Evolutionary conservation across 2,888 invertebrate species (phyloP), one percentile per base, ranked within the genome.

Genomic region (Polydrusus pterygomalis): DNA sequence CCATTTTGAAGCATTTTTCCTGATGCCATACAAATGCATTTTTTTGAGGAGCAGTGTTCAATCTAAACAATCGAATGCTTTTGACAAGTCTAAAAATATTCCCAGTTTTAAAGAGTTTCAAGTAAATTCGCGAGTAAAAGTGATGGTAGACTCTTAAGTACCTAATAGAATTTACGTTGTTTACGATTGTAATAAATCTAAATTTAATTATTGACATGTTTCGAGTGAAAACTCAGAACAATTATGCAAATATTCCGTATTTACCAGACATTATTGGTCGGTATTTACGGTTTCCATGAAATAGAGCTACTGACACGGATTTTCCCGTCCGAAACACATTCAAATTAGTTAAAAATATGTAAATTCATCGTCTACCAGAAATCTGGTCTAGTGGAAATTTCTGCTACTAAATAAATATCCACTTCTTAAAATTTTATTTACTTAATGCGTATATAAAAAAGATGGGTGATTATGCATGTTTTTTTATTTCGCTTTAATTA

Each of bases 231-330:
- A 43, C 10, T 58, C n/a, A 10, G 9, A 17, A n/a, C 9, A 54
- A 25, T 25, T 13, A 30, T n/a, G 25, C 25, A 30, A 58, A 58
- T 58, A 38, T 15, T 38, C 58, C n/a, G 58, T 58, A 58, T 58
- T 58, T 58, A 58, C 58, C 58, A 58, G 11, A 58, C 58, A 58
- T 58, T 38, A 58, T 58, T 5, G 58, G 58, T 58, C 15, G 25
- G n/a, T 34, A 10, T 38, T 58, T 58, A 38, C n/a, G 9, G 30
- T 17, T 58, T 11, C 38, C 17, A 10, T 38, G 58, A 58, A 58
- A 34, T n/a, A 38, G 38, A 38, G 17, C 34, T 38, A 17, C 58
- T 58, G 38, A 1, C 25, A 38, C 3, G 58, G 58, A 58, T 38
- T 58, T 58, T 38, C 58, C 58, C 13, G 38, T 38, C n/a, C 8